Evolutionary conservation across 2,113 vertebrate genomes (phyloP).

Genomic region (Synchiropus splendidus): DNA sequence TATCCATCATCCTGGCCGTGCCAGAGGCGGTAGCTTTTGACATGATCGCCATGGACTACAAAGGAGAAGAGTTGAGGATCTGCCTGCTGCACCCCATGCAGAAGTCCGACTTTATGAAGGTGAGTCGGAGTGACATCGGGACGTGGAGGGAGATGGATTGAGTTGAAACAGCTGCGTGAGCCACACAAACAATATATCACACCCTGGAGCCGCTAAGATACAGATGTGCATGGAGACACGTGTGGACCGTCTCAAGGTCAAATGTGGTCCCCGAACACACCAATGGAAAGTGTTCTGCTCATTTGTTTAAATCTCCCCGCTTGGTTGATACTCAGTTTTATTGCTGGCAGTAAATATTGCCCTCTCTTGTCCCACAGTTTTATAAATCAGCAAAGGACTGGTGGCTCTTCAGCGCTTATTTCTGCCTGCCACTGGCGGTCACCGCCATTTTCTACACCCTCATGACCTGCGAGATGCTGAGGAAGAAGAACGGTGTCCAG

Average conservation of each 20-base stretch:
- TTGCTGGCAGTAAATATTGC: constrained; percentile 10
- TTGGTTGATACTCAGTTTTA: constrained; percentile 9
- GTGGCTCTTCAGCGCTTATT: constrained; percentile 96
- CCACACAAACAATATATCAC: neutral
- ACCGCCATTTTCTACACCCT: constrained; percentile 92
- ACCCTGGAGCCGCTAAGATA: neutral
- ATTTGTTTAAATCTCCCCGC: constrained; percentile 1
- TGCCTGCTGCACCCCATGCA: constrained; percentile 84
- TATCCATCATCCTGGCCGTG: constrained; percentile 82
- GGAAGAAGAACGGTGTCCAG: constrained; percentile 90
- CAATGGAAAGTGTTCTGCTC: too few relatives aligned
- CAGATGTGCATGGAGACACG: constrained; percentile 8
- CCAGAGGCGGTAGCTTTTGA: constrained; percentile 90
- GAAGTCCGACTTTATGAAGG: constrained; percentile 82
- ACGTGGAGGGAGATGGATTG: neutral
- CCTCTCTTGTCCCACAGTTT: constrained; percentile 62
- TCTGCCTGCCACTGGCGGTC: constrained; percentile 86
- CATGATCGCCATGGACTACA: constrained; percentile 81
- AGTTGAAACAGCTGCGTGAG: constrained; percentile 27
- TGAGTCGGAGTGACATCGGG: constrained; percentile 43
- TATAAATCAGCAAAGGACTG: constrained; percentile 90
- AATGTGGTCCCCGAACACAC: too few relatives aligned
- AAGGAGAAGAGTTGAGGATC: constrained; percentile 73
- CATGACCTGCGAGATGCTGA: constrained; percentile 96
- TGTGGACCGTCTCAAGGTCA: neutral